Conservation (phyloP, 1,140 invertebrate species). For the Heliconius hewitsoni region DNA sequence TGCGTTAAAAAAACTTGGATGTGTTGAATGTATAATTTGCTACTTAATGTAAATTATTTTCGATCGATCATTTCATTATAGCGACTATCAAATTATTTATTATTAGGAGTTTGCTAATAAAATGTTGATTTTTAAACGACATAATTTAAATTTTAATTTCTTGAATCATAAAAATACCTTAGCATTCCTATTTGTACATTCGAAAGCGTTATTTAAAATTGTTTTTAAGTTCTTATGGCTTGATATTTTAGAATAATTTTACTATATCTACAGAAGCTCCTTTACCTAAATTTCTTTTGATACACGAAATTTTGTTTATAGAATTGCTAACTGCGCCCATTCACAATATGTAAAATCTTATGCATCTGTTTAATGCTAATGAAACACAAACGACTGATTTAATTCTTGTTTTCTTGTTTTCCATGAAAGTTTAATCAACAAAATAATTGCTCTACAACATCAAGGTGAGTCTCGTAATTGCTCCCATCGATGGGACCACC, state of each 20-base stretch:
- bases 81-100: no score
- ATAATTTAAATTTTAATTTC: no score
- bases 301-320: no score
- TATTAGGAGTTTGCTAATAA: no score
- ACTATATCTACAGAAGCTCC: no score
- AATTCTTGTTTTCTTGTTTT: not conserved
- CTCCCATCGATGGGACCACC: conserved; percentile 37
- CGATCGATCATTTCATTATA: no score
- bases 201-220: not conserved
- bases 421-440: conserved; percentile 22
- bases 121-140: no score
- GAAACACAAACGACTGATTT: not conserved
- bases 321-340: not conserved
- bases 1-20: not conserved
- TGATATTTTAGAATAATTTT: no score
- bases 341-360: not conserved
- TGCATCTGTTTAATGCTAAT: conserved; percentile 11
- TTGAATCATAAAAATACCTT: no score
- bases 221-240: no score
- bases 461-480: conserved; percentile 26
- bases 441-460: conserved; percentile 23
- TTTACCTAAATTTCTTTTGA: no score
- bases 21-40: not conserved
- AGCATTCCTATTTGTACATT: not conserved
- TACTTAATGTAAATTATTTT: not conserved